phyloP scores from a whole-genome alignment of 2,797 vertebrate genomes.

The Myioborus melanocephalus region DNA sequence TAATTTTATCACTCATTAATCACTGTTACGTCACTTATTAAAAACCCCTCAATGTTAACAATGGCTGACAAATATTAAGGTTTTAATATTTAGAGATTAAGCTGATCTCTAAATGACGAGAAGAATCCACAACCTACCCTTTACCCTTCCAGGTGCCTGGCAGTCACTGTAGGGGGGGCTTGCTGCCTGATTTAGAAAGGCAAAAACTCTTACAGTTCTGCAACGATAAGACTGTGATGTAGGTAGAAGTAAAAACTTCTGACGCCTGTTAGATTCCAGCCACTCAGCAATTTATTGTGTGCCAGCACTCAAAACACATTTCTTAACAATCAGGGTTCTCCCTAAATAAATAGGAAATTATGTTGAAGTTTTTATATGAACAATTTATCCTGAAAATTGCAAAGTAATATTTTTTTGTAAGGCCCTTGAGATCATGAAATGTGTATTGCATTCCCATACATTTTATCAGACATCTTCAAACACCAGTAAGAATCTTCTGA shows the following conservation, averaged over 20 bases:
- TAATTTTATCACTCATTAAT: neutral
- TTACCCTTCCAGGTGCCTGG: neutral
- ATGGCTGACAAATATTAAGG: neutral
- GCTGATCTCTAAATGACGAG: neutral
- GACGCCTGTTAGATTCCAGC: neutral
- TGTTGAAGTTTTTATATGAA: neutral
- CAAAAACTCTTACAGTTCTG: neutral
- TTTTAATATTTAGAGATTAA: neutral
- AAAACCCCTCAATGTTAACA: neutral
- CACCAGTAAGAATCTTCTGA: neutral
- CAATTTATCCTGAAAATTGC: neutral
- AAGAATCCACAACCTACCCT: neutral
- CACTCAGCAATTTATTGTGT: neutral
- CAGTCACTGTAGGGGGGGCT: neutral
- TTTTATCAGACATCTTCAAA: neutral
- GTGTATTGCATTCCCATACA: neutral
- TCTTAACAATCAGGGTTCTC: neutral
- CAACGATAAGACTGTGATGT: accelerated
- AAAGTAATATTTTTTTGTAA: neutral
- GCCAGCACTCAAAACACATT: neutral
- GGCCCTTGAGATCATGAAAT: neutral
- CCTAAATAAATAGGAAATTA: neutral
- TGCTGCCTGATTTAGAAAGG: neutral
- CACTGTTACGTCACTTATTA: neutral
- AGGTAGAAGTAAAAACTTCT: neutral